Conservation (phyloP, 2,797 vertebrate species). For the Molossus alvarezi region DNA sequence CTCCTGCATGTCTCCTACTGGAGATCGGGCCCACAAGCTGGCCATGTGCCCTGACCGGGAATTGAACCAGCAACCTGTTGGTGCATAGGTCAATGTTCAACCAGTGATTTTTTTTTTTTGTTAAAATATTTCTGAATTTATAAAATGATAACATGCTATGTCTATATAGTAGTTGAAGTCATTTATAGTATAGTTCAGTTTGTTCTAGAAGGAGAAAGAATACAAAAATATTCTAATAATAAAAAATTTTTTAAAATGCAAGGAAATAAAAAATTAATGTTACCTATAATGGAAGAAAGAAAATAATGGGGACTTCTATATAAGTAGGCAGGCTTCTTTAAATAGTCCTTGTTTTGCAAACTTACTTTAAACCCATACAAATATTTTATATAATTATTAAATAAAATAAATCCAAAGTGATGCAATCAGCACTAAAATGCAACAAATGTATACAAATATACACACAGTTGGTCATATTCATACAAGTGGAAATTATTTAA, state of each 20-base stretch:
- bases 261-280: neutral
- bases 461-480: neutral
- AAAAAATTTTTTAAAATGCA: neutral
- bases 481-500: neutral
- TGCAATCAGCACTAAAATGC: neutral
- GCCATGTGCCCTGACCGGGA: too few species aligned
- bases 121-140: neutral
- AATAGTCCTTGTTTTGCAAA: neutral
- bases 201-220: neutral
- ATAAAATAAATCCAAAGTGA: neutral
- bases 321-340: neutral
- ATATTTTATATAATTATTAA: conserved; percentile 29
- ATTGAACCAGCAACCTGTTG: too few species aligned
- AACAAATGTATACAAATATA: neutral
- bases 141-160: neutral
- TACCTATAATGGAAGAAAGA: neutral
- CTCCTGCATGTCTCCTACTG: too few species aligned
- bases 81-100: too few species aligned
- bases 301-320: neutral
- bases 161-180: neutral
- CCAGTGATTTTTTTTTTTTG: neutral
- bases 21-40: too few species aligned
- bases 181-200: neutral
- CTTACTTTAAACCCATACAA: neutral
- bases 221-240: neutral